Evolutionary conservation across 2,797 vertebrate species (phyloP), one percentile per base, ranked within the genome.

Genomic region (Euphonia xanthogaster): DNA sequence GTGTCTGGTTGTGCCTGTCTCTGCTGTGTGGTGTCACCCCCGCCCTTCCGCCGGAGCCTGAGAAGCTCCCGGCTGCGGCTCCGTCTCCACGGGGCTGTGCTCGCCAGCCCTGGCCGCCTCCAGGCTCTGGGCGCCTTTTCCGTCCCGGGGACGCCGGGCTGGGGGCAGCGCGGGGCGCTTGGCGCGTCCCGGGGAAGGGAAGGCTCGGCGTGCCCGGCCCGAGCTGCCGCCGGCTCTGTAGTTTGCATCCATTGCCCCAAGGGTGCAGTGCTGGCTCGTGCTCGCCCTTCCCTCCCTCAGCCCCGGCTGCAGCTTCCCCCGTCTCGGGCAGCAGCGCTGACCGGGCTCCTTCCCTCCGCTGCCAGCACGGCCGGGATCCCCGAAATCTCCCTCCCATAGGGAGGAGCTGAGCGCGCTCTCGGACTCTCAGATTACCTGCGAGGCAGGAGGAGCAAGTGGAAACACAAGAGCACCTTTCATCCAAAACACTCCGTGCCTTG

Each of bases 201-300:
- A 24, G 13, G 12, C 40, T 30, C 10, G 1, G 54, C 54, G 4
- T 7, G 60, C 9, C 22, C 55, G 20, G 61, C 12, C 74, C 81
- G 0, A 8, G 50, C 54, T 87, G 10, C 44, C 57, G 42, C 57
- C 6, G 19, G 3, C n/a, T 53, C 83, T 96, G 95, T 8, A 96
- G 88, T 96, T 45, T 70, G 74, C 86, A 19, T 10, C 12, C 80
- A 5, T 66, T 85, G 89, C 93, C 94, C 96, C 95, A 93, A 96
- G 95, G 89, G 93, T 89, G 96, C 96, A 96, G 78, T 94, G 96
- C 89, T 40, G 95, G 44, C 47, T 84, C 94, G 1, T 2, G n/a
- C 78, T 94, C 73, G 13, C 40, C 90, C 54, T 61, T 7, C n/a
- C 33, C 76, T 65, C 28, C 0, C 76, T 31, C 51, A 2, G 55